A percentile compares a stretch with the other conserved stretches of the same genome.
phyloP scores from a whole-genome alignment of 2,113 vertebrate species.

The Chionodraco myersi region DNA sequence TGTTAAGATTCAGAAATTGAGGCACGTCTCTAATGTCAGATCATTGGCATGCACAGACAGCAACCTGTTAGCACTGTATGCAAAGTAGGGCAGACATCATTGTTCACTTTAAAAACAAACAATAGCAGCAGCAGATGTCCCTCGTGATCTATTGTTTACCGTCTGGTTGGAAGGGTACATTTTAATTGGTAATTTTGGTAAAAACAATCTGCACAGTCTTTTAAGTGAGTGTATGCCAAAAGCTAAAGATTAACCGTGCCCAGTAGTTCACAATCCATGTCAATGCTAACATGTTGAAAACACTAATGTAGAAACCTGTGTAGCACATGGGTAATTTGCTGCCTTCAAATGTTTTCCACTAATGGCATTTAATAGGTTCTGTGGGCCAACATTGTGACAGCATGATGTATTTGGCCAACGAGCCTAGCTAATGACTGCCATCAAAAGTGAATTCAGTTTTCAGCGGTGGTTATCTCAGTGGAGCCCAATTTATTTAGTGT shows the following conservation, averaged over 20 bases:
- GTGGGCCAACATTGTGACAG: conserved; percentile 77
- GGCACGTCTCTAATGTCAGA: conserved; percentile 44
- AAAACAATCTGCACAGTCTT: background rate
- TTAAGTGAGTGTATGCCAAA: background rate
- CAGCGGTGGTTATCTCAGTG: conserved; percentile 75
- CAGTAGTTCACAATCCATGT: conserved; percentile 38
- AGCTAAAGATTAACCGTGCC: conserved; percentile 11
- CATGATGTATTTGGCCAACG: conserved; percentile 81
- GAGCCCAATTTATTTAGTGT: conserved; percentile 83
- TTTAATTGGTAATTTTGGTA: background rate
- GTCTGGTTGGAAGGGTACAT: background rate
- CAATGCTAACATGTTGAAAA: conserved; percentile 58
- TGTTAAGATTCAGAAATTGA: conserved; percentile 29
- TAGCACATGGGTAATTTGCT: conserved; percentile 70
- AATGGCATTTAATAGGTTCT: conserved; percentile 80
- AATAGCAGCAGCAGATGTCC: background rate
- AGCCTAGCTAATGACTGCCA: conserved; percentile 83
- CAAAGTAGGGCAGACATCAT: background rate
- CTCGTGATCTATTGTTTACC: conserved; percentile 3
- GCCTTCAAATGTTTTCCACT: conserved; percentile 68
- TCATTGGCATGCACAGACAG: conserved; percentile 9
- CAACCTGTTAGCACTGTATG: conserved; percentile 13
- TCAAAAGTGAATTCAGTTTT: conserved; percentile 82
- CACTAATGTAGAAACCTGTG: conserved; percentile 57
- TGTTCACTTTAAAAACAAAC: conserved; percentile 3